Evolutionary conservation across 2,888 invertebrate species (phyloP).

Genomic region (Osmoderma eremita): DNA sequence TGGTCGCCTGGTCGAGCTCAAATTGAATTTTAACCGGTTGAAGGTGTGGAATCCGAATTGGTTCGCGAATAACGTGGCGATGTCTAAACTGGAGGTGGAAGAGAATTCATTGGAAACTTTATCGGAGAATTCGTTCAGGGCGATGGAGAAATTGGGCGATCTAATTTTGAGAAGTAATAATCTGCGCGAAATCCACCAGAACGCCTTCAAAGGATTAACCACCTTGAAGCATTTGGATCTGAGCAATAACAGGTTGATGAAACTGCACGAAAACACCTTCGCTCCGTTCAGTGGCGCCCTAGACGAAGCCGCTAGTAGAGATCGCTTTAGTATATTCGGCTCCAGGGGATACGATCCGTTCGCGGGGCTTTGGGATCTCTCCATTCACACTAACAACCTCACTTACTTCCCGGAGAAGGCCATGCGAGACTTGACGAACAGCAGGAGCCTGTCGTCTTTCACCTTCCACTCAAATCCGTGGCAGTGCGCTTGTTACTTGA

Average conservation of each 20-base stretch:
- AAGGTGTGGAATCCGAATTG: slow-evolving; percentile 31
- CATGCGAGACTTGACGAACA: slow-evolving; percentile 17
- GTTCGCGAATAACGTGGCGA: slow-evolving; percentile 25
- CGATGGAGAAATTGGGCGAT: neutral
- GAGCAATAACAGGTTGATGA: slow-evolving; percentile 20
- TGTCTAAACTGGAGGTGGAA: slow-evolving; percentile 15
- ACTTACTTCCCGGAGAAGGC: slow-evolving; percentile 27
- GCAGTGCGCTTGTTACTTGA: slow-evolving; percentile 36
- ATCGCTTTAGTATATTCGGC: neutral
- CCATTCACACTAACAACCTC: slow-evolving; percentile 32
- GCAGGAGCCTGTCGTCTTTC: neutral
- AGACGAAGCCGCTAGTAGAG: neutral
- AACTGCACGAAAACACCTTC: slow-evolving; percentile 14
- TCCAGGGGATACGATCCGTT: slow-evolving; percentile 1
- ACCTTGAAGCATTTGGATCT: slow-evolving; percentile 17
- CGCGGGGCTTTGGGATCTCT: slow-evolving; percentile 24
- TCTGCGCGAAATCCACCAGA: slow-evolving; percentile 28
- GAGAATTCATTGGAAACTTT: slow-evolving; percentile 22
- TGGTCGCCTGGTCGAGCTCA: slow-evolving; percentile 38
- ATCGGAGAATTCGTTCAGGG: slow-evolving; percentile 13
- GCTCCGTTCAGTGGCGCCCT: slow-evolving; percentile 7
- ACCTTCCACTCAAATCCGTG: slow-evolving; percentile 37
- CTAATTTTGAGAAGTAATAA: slow-evolving; percentile 4
- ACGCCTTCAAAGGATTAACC: slow-evolving; percentile 9
- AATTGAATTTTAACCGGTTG: slow-evolving; percentile 37